Evolutionary conservation across 1,140 invertebrate species (phyloP).

Genomic region (Heterodera carotae): DNA sequence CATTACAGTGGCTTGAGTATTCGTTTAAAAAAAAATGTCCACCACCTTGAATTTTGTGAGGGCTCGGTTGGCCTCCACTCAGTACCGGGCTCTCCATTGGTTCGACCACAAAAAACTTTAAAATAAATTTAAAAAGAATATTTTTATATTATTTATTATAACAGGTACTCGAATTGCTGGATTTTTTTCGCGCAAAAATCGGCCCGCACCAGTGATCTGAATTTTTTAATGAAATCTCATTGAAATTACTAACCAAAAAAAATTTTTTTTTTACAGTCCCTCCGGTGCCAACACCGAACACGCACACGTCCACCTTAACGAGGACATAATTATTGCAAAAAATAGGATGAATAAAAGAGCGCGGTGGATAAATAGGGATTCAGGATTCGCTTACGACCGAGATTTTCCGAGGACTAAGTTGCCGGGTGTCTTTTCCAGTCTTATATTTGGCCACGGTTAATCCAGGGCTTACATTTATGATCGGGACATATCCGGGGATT

Average conservation of each 20-base stretch:
- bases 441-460: no score
- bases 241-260: no score
- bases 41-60: conserved; percentile 64
- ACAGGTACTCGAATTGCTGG: conserved; percentile 48
- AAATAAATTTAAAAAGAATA: not conserved
- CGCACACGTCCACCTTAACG: conserved; percentile 50
- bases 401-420: no score
- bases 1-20: no score
- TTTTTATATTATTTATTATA: not conserved
- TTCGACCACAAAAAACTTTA: conserved; percentile 59
- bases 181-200: conserved; percentile 55
- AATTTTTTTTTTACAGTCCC: conserved; percentile 41
- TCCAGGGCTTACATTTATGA: no score
- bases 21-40: no score
- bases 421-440: no score
- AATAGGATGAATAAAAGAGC: no score
- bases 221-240: not conserved
- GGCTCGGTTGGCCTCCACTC: conserved; percentile 49
- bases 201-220: conserved; percentile 61
- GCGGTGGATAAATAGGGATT: no score
- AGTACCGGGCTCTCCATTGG: conserved; percentile 61
- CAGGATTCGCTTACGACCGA: no score
- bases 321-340: no score
- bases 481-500: no score
- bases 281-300: conserved; percentile 64